phyloP scores from a whole-genome alignment of 1,140 invertebrate genomes.

The Drosophila pachea region DNA sequence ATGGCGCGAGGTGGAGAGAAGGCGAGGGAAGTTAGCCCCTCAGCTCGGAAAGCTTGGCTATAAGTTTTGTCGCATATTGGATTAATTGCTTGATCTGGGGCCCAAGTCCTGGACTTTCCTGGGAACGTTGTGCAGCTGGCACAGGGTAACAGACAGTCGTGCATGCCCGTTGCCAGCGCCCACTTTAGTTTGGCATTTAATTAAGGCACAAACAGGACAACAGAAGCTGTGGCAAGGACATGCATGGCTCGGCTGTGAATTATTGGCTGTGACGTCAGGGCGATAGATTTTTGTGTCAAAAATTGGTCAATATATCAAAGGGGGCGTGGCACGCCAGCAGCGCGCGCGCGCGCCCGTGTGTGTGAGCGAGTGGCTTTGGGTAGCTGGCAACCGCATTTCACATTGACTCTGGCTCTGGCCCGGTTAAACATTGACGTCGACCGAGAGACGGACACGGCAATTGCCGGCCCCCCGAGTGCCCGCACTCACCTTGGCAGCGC shows the following conservation, averaged over 20 bases:
- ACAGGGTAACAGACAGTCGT: neutral
- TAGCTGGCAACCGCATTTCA: conserved; percentile 1
- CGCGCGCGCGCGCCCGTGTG: too few relatives aligned
- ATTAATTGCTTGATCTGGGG: too few relatives aligned
- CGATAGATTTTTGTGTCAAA: conserved; percentile 24
- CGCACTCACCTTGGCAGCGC: neutral
- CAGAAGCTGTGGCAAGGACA: neutral
- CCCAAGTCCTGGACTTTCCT: too few relatives aligned
- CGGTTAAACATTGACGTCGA: conserved; percentile 28
- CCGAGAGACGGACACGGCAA: conserved; percentile 36
- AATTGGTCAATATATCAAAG: conserved; percentile 35
- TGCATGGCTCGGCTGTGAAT: too few relatives aligned
- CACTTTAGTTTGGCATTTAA: neutral
- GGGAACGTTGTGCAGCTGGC: neutral
- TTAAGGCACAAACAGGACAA: conserved; percentile 4
- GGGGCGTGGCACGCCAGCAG: conserved; percentile 8
- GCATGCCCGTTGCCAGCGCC: neutral
- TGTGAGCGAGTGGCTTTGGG: too few relatives aligned
- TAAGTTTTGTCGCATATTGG: neutral
- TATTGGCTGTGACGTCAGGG: conserved; percentile 28
- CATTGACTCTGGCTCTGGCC: conserved; percentile 22
- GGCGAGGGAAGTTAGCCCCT: too few relatives aligned
- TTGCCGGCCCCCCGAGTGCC: too few relatives aligned
- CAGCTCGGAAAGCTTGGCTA: too few relatives aligned
- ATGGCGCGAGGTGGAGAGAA: too few relatives aligned